These are phyloP conservation scores for Neodiprion lecontei DNA, from an alignment of 1,140 invertebrate species.

Conservation along the genomic window DNA sequence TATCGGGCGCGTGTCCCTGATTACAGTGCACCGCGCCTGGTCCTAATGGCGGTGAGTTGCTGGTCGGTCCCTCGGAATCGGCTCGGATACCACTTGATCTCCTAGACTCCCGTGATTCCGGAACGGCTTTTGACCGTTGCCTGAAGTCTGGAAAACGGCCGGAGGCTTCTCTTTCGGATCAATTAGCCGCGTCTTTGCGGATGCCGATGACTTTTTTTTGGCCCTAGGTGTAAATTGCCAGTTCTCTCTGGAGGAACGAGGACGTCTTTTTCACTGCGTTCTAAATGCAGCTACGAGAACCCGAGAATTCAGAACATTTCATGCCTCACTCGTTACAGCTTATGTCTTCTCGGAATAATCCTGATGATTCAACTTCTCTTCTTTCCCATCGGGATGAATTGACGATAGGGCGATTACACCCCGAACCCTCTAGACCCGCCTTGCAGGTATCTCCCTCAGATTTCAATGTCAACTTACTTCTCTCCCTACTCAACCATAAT, in stretches of 20 bases:
- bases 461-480: too few species aligned
- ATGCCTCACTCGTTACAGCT: too few species aligned
- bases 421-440: too few species aligned
- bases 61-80: not conserved
- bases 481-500: too few species aligned
- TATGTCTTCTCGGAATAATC: too few species aligned
- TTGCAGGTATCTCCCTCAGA: too few species aligned
- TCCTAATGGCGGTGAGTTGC: slow-evolving; percentile 11
- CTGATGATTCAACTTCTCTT: too few species aligned
- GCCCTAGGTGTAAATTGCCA: not conserved
- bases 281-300: too few species aligned
- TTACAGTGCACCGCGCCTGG: slow-evolving; percentile 5
- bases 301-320: too few species aligned
- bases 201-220: not conserved
- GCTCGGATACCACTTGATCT: not conserved
- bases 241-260: not conserved
- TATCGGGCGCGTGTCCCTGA: slow-evolving; percentile 12
- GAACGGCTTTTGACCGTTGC: not conserved
- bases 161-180: not conserved
- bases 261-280: too few species aligned
- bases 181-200: not conserved
- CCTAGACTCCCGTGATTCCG: slow-evolving; percentile 3
- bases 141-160: not conserved
- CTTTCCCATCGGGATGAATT: too few species aligned
- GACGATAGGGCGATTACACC: too few species aligned